phyloP scores from a whole-genome alignment of 2,888 invertebrate species.

The Pheosia gnoma region DNA sequence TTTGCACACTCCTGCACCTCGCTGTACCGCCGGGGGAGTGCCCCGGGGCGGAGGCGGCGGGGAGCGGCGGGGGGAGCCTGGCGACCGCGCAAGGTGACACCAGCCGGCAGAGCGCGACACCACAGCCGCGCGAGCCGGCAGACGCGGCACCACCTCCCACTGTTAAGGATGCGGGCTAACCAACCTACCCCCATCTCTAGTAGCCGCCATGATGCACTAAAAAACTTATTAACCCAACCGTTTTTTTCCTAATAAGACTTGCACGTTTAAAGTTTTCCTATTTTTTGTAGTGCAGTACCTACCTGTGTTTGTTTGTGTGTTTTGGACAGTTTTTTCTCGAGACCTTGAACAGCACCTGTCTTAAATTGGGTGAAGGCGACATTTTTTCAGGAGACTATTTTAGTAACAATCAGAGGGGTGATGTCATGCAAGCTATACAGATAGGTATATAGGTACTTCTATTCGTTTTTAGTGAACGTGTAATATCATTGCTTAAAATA shows the following conservation, averaged over 20 bases:
- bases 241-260: slow-evolving; percentile 1
- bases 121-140: slow-evolving; percentile 4
- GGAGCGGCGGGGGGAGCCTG: background rate
- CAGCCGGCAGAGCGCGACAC: slow-evolving; percentile 9
- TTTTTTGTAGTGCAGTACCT: background rate
- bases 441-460: background rate
- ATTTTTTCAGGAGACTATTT: background rate
- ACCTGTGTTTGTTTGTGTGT: background rate
- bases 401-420: background rate
- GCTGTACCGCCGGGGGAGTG: background rate
- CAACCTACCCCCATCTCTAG: background rate
- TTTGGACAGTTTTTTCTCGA: background rate
- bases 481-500: too few species aligned
- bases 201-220: background rate
- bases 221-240: background rate
- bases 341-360: slow-evolving; percentile 4
- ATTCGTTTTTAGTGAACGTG: too few species aligned
- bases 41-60: background rate
- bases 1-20: slow-evolving; percentile 1
- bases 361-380: slow-evolving; percentile 8
- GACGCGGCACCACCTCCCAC: background rate
- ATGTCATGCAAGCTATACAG: background rate
- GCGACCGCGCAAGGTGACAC: slow-evolving; percentile 12
- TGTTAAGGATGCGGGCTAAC: background rate
- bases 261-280: background rate